Percentiles rank a stretch among this genome's conserved stretches.
These are phyloP conservation scores for Psittacula derbiana DNA, from an alignment of 2,797 vertebrate genomes.

Conservation along the genomic window DNA sequence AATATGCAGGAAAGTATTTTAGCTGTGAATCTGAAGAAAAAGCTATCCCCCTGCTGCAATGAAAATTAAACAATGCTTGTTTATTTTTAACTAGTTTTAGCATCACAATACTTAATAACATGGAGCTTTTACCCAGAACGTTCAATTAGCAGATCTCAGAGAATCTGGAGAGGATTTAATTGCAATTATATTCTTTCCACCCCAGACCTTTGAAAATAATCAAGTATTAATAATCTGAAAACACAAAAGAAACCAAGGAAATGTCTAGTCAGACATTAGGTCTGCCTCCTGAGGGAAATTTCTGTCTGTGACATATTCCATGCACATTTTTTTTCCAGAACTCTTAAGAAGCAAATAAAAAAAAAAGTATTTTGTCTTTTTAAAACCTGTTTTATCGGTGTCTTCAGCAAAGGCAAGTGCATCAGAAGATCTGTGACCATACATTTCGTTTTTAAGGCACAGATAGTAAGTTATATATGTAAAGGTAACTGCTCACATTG, in stretches of 20 bases:
- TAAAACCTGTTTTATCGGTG: neutral
- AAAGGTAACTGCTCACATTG: neutral
- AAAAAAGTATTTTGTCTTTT: neutral
- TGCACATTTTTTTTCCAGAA: neutral
- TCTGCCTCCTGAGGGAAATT: neutral
- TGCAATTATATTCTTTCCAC: neutral
- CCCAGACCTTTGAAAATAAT: slow-evolving; percentile 18
- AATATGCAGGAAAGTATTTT: neutral
- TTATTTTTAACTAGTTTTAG: neutral
- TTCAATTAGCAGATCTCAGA: slow-evolving; percentile 7
- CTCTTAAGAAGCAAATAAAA: neutral
- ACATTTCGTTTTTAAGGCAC: neutral
- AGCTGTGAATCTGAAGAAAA: neutral
- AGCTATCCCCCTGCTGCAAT: neutral
- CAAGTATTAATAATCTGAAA: slow-evolving; percentile 6
- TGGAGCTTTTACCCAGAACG: neutral
- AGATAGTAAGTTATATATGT: neutral
- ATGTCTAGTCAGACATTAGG: neutral
- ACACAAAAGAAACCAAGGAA: slow-evolving; percentile 7
- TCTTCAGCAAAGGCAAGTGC: neutral
- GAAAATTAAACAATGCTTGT: neutral
- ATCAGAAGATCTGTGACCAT: neutral
- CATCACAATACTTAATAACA: neutral
- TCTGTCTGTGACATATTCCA: neutral
- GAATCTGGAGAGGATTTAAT: slow-evolving; percentile 8